Conservation (phyloP, 2,888 invertebrate genomes). For the Drosophila phalerata region DNA sequence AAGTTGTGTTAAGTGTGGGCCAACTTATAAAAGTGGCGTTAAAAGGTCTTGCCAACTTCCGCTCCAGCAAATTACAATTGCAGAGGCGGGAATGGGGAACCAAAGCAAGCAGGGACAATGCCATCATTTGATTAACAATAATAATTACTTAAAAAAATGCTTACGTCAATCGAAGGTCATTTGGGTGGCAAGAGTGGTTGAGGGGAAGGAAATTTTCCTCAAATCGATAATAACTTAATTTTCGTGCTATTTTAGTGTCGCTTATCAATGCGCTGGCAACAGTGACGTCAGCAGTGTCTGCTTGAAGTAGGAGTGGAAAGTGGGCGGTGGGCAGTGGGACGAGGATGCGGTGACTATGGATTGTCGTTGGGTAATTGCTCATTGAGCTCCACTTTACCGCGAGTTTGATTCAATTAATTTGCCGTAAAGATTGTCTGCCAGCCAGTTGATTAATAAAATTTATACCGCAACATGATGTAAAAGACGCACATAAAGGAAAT, state of each 20-base stretch:
- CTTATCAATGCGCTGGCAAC: constrained; percentile 60
- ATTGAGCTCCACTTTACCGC: constrained; percentile 60
- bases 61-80: constrained; percentile 16
- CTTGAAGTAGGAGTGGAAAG: background rate
- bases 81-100: background rate
- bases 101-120: background rate
- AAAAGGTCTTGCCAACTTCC: constrained; percentile 67
- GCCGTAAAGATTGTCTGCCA: constrained; percentile 45
- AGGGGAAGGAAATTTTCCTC: background rate
- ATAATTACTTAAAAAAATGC: constrained; percentile 54
- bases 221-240: constrained; percentile 75
- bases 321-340: background rate
- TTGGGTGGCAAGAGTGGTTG: background rate
- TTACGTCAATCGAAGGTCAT: constrained; percentile 62
- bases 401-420: constrained; percentile 72
- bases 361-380: constrained; percentile 63
- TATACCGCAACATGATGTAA: constrained; percentile 38
- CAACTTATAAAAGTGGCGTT: constrained; percentile 46
- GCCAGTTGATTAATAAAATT: constrained; percentile 47
- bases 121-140: constrained; percentile 68
- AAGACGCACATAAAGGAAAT: constrained; percentile 25
- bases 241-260: constrained; percentile 54
- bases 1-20: constrained; percentile 33
- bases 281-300: constrained; percentile 60
- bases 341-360: background rate